Conservation (phyloP, 2,113 vertebrate genomes). For the Clinocottus analis region DNA sequence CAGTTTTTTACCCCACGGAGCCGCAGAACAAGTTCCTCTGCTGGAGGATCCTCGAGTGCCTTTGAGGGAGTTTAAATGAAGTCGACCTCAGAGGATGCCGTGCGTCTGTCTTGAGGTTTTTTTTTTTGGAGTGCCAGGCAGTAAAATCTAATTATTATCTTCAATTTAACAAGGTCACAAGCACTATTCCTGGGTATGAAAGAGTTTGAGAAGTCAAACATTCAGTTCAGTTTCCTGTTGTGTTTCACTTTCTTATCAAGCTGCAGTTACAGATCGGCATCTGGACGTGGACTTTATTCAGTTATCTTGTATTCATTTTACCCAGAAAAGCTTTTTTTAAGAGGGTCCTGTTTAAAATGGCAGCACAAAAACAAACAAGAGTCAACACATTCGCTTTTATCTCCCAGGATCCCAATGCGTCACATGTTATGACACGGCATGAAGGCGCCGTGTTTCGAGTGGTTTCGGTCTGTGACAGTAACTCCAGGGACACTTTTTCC, state of each 20-base stretch:
- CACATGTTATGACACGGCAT: no score
- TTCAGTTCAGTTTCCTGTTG: not conserved
- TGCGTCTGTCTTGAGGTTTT: constrained; percentile 61
- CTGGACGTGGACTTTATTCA: not conserved
- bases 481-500: no score
- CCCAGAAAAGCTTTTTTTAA: not conserved
- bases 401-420: no score
- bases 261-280: not conserved
- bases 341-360: no score
- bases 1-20: constrained; percentile 10
- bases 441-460: no score
- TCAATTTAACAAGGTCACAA: constrained; percentile 68
- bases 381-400: no score
- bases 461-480: no score
- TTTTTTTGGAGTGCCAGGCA: constrained; percentile 50
- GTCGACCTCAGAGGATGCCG: constrained; percentile 56
- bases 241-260: not conserved
- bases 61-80: constrained; percentile 71
- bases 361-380: no score
- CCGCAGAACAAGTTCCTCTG: constrained; percentile 13
- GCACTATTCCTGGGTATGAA: constrained; percentile 51
- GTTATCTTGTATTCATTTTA: no score
- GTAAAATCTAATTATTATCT: constrained; percentile 71
- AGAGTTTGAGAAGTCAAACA: constrained; percentile 43
- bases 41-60: constrained; percentile 29